Percentiles rank a stretch among this genome's conserved stretches.
These are phyloP conservation scores for Artibeus lituratus DNA, from an alignment of 2,797 vertebrate genomes.

Conservation along the genomic window DNA sequence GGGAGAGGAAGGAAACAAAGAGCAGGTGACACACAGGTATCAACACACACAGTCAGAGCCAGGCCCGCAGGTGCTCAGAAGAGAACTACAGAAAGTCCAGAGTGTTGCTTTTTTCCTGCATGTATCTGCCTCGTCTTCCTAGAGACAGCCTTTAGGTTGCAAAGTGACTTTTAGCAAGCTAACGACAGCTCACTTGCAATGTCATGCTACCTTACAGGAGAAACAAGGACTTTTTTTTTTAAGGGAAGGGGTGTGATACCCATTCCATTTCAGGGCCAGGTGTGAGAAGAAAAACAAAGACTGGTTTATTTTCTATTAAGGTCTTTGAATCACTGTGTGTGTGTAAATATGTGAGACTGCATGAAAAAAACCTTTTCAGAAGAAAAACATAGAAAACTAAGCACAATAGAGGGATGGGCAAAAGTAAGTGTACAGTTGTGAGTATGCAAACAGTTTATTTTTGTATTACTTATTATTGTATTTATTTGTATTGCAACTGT, in stretches of 20 bases:
- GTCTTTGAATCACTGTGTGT: not conserved
- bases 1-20: not conserved
- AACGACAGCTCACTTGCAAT: not conserved
- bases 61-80: not conserved
- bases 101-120: not conserved
- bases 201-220: not conserved
- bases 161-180: not conserved
- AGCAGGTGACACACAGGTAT: not conserved
- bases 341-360: not conserved
- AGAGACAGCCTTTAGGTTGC: not conserved
- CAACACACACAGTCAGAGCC: not conserved
- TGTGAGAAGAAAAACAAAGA: not conserved
- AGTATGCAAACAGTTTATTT: not conserved
- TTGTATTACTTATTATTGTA: not conserved
- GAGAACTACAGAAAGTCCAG: not conserved
- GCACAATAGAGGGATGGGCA: not conserved
- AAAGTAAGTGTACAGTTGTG: not conserved
- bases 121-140: not conserved
- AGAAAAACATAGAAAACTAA: not conserved
- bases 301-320: not conserved
- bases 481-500: not conserved
- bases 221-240: not conserved
- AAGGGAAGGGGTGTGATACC: not conserved
- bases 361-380: not conserved
- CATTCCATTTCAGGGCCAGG: not conserved